Evolutionary conservation across 2,113 vertebrate species (phyloP).

Genomic region (Caranx ignobilis): DNA sequence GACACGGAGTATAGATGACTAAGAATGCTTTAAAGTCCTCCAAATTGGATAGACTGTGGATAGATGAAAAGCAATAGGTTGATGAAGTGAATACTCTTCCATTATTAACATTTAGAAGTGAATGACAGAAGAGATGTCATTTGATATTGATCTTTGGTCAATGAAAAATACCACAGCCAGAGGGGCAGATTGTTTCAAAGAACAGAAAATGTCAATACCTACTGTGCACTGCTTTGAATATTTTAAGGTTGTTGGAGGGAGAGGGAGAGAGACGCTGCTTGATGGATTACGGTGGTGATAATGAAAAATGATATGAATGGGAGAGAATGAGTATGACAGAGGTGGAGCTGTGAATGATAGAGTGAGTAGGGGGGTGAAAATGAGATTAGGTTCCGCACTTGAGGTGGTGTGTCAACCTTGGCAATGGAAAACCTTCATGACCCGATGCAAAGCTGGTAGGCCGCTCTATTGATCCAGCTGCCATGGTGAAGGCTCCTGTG

Average conservation of each 20-base stretch:
- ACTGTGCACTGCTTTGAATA: conserved; percentile 43
- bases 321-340: conserved; percentile 52
- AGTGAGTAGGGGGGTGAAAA: conserved; percentile 48
- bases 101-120: conserved; percentile 58
- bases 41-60: neutral
- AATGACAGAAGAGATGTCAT: conserved; percentile 48
- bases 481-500: conserved; percentile 42
- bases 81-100: conserved; percentile 42
- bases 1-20: conserved; percentile 11
- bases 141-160: conserved; percentile 61
- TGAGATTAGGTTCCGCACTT: conserved; percentile 71
- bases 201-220: conserved; percentile 62
- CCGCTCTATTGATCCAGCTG: conserved; percentile 61
- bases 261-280: conserved; percentile 23
- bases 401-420: conserved; percentile 64
- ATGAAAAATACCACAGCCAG: conserved; percentile 51
- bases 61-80: conserved; percentile 40
- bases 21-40: conserved; percentile 26
- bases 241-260: conserved; percentile 35
- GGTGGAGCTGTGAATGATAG: conserved; percentile 53
- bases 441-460: conserved; percentile 52
- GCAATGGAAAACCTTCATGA: conserved; percentile 51
- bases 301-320: conserved; percentile 71
- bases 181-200: conserved; percentile 53
- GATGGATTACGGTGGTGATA: conserved; percentile 58